Conservation (phyloP, 92 coral and sea anemone species). For the Isaurus tuberculatus region DNA sequence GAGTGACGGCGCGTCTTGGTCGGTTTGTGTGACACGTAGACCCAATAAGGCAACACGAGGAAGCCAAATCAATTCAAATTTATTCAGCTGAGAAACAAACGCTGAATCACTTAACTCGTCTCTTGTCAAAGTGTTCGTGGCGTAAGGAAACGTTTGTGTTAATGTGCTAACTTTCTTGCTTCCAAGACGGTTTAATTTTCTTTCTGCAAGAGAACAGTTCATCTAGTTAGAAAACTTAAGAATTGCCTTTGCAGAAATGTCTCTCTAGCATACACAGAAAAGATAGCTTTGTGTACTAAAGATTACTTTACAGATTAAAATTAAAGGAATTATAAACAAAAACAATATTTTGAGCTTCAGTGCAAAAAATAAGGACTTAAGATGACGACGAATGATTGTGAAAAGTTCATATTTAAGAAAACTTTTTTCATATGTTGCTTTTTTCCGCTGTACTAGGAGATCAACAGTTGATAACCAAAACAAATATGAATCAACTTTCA, state of each 20-base stretch:
- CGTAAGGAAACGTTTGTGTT: constrained; percentile 18
- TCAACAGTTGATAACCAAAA: neutral
- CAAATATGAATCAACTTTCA: neutral
- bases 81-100: constrained; percentile 35
- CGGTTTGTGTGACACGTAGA: constrained; percentile 33
- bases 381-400: neutral
- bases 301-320: neutral
- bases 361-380: neutral
- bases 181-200: neutral
- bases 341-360: neutral
- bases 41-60: neutral
- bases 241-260: neutral
- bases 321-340: neutral
- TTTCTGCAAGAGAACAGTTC: constrained; percentile 30
- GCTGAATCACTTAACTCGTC: constrained; percentile 40
- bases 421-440: neutral
- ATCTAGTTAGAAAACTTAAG: neutral
- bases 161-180: neutral
- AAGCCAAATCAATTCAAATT: constrained; percentile 34
- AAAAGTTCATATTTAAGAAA: neutral
- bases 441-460: neutral
- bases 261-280: neutral
- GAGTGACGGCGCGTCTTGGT: constrained; percentile 1
- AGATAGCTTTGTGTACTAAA: neutral
- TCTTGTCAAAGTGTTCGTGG: neutral